A percentile compares a stretch with the other conserved stretches of the same genome.
Conservation (phyloP, 2,888 invertebrate genomes). For the Melanotus villosus region DNA sequence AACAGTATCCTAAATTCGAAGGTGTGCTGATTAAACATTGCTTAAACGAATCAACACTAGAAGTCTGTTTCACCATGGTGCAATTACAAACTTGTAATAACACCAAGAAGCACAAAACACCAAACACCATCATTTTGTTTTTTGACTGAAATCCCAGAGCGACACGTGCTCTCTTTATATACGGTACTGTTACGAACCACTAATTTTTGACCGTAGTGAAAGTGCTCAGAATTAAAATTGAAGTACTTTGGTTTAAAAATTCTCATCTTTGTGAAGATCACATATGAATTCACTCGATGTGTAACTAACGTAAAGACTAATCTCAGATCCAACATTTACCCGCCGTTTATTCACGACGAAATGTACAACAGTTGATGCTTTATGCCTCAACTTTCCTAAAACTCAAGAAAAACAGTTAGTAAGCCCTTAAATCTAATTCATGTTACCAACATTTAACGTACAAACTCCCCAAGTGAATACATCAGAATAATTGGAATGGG, state of each 20-base stretch:
- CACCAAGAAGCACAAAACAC: slow-evolving; percentile 13
- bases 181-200: slow-evolving; percentile 37
- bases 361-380: too few relatives aligned
- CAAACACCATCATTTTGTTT: slow-evolving; percentile 31
- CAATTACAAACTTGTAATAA: not conserved
- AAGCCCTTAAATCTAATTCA: not conserved
- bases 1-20: slow-evolving; percentile 73
- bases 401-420: too few relatives aligned
- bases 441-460: slow-evolving; percentile 9
- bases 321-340: too few relatives aligned
- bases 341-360: too few relatives aligned
- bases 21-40: slow-evolving; percentile 69
- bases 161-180: slow-evolving; percentile 36
- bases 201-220: slow-evolving; percentile 43
- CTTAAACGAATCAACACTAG: slow-evolving; percentile 58
- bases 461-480: not conserved
- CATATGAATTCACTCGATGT: slow-evolving; percentile 10
- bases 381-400: too few relatives aligned
- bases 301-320: too few relatives aligned
- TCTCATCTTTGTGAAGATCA: slow-evolving; percentile 27
- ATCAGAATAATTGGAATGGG: not conserved
- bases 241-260: slow-evolving; percentile 29
- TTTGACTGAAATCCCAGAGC: slow-evolving; percentile 21
- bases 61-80: not conserved
- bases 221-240: slow-evolving; percentile 38